Evolutionary conservation across 1,140 invertebrate species (phyloP), one percentile per base, ranked within the genome.

Genomic region (Aphelenchoides fujianensis): DNA sequence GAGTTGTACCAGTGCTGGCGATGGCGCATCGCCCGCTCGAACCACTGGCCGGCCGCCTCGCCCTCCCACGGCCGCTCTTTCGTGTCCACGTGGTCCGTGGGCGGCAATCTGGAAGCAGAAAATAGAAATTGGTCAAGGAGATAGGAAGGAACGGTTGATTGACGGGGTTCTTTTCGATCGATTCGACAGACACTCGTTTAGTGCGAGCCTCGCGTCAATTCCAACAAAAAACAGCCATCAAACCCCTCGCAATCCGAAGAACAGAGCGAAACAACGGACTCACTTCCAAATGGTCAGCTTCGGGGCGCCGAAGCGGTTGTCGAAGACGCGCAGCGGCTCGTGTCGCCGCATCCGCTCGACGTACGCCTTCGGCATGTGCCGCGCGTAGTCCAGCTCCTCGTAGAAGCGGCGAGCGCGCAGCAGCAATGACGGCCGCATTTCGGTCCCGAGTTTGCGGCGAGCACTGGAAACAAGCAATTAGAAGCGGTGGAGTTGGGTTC

Each of bases 261-360:
- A n/a, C n/a, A n/a, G n/a, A n/a, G n/a, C n/a, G n/a, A n/a, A n/a
- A n/a, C n/a, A 23, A 1, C 12, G 55, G 68, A 74, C 76, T 32
- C 68, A 80, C 79, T 54, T 59, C 77, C 82, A 83, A 30, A 70
- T 41, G 62, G 69, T 77, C 37, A 83, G 70, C 12, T 59, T 66
- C 28, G 82, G 82, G 2, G 82, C 82, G 35, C 82, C 82, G 54
- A 84, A 79, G 19, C 81, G 74, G 52, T 76, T 83, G 57, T 73
- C 78, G 67, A 79, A 83, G 9, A 79, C 73, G 35, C 80, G 82
- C 59, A 68, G 68, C 2, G 82, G 82, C 1, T 83, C 73, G 28
- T 54, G 27, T n/a, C 73, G 61, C 55, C 77, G 80, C 54, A 71
- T 74, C 52, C 74, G 37, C 32, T 82, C 72, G 16, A 81, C 71